Percentiles rank a stretch among this genome's conserved stretches.
phyloP scores from a whole-genome alignment of 2,888 invertebrate genomes.

The Cantharis nigra region DNA sequence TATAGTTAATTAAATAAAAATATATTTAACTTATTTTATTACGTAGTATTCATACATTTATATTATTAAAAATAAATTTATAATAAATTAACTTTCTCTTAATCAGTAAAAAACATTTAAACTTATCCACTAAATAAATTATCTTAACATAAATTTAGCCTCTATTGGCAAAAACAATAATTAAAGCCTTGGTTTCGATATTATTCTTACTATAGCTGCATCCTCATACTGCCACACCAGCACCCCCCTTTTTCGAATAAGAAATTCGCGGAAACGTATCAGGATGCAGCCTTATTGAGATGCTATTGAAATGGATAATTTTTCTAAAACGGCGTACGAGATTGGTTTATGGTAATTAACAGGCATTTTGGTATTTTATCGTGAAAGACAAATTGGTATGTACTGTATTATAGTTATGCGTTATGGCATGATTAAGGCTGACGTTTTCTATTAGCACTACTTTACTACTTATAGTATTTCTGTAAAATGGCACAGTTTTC shows the following conservation, averaged over 20 bases:
- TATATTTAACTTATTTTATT: background rate
- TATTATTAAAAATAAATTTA: constrained; percentile 4
- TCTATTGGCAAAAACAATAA: constrained; percentile 19
- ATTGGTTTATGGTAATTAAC: constrained; percentile 4
- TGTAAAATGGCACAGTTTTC: constrained; percentile 8
- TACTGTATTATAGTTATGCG: constrained; percentile 14
- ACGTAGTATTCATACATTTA: background rate
- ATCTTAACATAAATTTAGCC: constrained; percentile 24
- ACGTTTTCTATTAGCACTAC: background rate
- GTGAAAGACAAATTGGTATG: constrained; percentile 25
- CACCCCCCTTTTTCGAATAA: background rate
- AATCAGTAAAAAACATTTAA: constrained; percentile 11
- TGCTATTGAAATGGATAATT: background rate
- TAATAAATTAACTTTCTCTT: background rate
- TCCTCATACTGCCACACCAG: background rate
- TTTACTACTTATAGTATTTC: background rate
- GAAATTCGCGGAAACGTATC: too few relatives aligned
- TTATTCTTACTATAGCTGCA: background rate
- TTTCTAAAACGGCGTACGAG: background rate
- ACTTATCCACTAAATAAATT: background rate
- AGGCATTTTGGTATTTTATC: background rate
- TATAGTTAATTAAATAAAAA: too few relatives aligned
- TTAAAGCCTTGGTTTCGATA: background rate
- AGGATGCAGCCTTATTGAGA: background rate
- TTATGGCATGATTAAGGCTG: constrained; percentile 9